These are phyloP conservation scores for Armadillidium nasatum DNA, from an alignment of 1,140 invertebrate genomes.

Conservation along the genomic window DNA sequence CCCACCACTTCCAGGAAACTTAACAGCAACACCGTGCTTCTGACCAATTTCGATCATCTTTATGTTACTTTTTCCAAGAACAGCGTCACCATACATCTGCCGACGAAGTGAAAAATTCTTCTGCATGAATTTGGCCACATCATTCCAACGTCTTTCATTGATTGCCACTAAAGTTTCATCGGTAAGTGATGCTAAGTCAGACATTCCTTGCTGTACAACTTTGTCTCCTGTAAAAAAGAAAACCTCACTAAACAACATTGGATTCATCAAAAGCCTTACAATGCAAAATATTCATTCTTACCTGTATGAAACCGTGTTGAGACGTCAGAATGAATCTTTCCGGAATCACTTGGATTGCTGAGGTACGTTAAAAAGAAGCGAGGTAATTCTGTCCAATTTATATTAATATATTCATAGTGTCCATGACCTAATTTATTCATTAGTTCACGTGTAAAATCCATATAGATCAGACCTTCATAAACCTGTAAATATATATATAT, in stretches of 20 bases:
- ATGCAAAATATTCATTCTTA: neutral
- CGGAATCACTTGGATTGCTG: slow-evolving; percentile 47
- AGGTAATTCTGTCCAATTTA: slow-evolving; percentile 39
- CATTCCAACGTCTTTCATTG: slow-evolving; percentile 40
- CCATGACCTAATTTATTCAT: slow-evolving; percentile 47
- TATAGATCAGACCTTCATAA: slow-evolving; percentile 48
- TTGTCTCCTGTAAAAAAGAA: slow-evolving; percentile 43
- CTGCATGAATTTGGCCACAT: slow-evolving; percentile 46
- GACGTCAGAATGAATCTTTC: slow-evolving; percentile 48
- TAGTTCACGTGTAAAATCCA: slow-evolving; percentile 47
- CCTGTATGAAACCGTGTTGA: slow-evolving; percentile 43
- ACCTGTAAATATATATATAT: slow-evolving; percentile 39
- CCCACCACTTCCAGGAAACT: slow-evolving; percentile 48
- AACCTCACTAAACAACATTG: too few relatives aligned
- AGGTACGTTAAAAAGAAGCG: slow-evolving; percentile 47
- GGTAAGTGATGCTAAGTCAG: slow-evolving; percentile 47
- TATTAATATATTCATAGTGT: slow-evolving; percentile 41
- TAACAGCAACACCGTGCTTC: slow-evolving; percentile 45
- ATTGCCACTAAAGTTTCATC: slow-evolving; percentile 46
- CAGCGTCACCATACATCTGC: slow-evolving; percentile 45
- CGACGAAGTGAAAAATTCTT: slow-evolving; percentile 46
- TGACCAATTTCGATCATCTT: slow-evolving; percentile 47
- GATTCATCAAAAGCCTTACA: too few relatives aligned
- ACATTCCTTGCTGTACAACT: slow-evolving; percentile 47
- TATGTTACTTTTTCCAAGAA: slow-evolving; percentile 45